Conservation (phyloP, 2,888 invertebrate species). For the Drosophila merina region DNA sequence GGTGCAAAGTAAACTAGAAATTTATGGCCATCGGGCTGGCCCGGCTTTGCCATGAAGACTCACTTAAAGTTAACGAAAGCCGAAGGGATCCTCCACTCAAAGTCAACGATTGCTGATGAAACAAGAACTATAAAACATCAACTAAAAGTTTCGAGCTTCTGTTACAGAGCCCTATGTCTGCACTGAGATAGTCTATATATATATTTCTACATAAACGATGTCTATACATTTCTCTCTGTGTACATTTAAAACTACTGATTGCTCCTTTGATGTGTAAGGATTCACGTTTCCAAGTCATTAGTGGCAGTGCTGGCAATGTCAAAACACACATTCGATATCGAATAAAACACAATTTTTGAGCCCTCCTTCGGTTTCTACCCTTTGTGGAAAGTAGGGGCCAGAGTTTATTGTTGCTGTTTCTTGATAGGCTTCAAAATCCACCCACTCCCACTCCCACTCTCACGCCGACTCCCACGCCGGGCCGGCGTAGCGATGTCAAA, state of each 20-base stretch:
- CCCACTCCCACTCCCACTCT: background rate
- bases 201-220: no score
- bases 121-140: background rate
- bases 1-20: slow-evolving; percentile 46
- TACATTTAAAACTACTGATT: background rate
- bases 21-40: slow-evolving; percentile 34
- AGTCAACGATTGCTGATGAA: slow-evolving; percentile 15
- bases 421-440: slow-evolving; percentile 37
- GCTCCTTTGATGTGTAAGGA: slow-evolving; percentile 7
- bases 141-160: slow-evolving; percentile 29
- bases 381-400: slow-evolving; percentile 3
- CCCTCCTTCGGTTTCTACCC: slow-evolving; percentile 11
- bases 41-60: slow-evolving; percentile 36
- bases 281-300: slow-evolving; percentile 39
- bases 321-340: slow-evolving; percentile 22
- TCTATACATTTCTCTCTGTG: slow-evolving; percentile 1
- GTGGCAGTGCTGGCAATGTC: slow-evolving; percentile 22
- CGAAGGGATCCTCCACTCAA: slow-evolving; percentile 29
- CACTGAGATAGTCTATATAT: background rate
- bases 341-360: slow-evolving; percentile 19
- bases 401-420: slow-evolving; percentile 47
- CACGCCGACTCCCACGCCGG: background rate
- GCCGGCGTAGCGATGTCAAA: slow-evolving; percentile 49
- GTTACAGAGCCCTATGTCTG: slow-evolving; percentile 6
- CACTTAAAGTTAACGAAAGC: slow-evolving; percentile 48